phyloP scores from a whole-genome alignment of 2,797 vertebrate species.

The Diglossa cyanea region DNA sequence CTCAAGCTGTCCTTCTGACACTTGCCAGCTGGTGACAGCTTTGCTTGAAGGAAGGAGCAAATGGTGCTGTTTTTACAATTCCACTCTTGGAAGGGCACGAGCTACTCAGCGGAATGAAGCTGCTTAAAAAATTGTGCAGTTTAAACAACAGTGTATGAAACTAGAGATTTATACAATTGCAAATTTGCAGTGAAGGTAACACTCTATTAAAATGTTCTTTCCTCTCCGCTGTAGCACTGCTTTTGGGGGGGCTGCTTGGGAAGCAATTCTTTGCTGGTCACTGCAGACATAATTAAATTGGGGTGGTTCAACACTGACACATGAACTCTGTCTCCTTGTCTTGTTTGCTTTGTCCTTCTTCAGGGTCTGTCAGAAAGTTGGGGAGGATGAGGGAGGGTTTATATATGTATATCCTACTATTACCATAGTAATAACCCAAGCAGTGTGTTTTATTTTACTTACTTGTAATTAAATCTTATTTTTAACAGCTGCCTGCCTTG shows the following conservation, averaged over 20 bases:
- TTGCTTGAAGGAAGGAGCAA: not conserved
- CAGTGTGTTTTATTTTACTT: not conserved
- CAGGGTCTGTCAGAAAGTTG: not conserved
- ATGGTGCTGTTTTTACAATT: not conserved
- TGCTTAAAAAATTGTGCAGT: not conserved
- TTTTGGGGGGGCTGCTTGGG: fast-evolving
- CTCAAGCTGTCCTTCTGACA: not conserved
- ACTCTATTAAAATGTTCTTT: not conserved
- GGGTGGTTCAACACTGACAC: not conserved
- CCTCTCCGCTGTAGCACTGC: not conserved
- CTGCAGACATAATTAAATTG: not conserved
- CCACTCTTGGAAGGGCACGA: not conserved
- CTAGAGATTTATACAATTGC: not conserved
- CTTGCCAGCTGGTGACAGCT: not conserved
- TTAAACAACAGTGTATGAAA: not conserved
- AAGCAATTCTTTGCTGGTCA: not conserved
- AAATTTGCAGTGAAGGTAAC: not conserved
- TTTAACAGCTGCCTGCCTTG: conserved; percentile 81
- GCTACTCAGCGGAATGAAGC: not conserved
- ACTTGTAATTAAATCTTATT: not conserved
- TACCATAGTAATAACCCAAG: not conserved
- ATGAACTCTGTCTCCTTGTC: not conserved
- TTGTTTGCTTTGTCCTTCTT: not conserved
- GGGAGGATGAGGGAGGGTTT: not conserved
- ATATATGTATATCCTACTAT: not conserved